phyloP scores from a whole-genome alignment of 2,888 invertebrate genomes.

The Dryococelus australis region DNA sequence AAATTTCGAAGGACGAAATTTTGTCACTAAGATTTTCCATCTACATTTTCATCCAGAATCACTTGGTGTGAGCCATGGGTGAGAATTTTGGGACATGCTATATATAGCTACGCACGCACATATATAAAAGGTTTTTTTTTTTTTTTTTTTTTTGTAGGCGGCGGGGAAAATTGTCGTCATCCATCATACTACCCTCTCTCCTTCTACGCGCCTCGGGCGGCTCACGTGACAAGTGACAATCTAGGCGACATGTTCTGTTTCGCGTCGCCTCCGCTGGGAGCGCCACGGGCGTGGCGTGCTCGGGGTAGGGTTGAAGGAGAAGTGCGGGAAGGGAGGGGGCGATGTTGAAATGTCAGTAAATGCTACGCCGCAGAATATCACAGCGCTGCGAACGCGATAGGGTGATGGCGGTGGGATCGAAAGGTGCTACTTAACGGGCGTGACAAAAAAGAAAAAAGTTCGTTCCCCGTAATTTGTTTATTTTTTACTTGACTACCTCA shows the following conservation, averaged over 20 bases:
- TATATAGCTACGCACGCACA: too few relatives aligned
- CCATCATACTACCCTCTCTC: not conserved
- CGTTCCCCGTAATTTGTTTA: too few relatives aligned
- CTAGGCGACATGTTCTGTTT: constrained; percentile 42
- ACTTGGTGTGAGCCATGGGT: too few relatives aligned
- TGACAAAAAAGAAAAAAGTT: too few relatives aligned
- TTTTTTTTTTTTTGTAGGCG: too few relatives aligned
- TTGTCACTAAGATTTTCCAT: too few relatives aligned
- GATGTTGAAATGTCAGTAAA: not conserved
- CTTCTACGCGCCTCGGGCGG: not conserved
- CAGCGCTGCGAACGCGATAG: not conserved
- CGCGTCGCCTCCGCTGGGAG: constrained; percentile 9
- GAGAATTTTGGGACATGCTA: too few relatives aligned
- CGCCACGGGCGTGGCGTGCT: not conserved
- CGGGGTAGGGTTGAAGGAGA: not conserved
- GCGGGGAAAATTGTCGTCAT: not conserved
- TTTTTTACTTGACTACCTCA: too few relatives aligned
- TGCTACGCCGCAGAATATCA: not conserved
- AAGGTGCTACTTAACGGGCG: not conserved
- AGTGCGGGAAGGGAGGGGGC: not conserved
- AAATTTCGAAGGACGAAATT: too few relatives aligned
- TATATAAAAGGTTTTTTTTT: too few relatives aligned
- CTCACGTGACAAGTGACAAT: constrained; percentile 50
- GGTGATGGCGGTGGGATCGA: not conserved
- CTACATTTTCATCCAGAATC: too few relatives aligned